Evolutionary conservation across 2,797 vertebrate species (phyloP).

Genomic region (Onychomys leucogaster): DNA sequence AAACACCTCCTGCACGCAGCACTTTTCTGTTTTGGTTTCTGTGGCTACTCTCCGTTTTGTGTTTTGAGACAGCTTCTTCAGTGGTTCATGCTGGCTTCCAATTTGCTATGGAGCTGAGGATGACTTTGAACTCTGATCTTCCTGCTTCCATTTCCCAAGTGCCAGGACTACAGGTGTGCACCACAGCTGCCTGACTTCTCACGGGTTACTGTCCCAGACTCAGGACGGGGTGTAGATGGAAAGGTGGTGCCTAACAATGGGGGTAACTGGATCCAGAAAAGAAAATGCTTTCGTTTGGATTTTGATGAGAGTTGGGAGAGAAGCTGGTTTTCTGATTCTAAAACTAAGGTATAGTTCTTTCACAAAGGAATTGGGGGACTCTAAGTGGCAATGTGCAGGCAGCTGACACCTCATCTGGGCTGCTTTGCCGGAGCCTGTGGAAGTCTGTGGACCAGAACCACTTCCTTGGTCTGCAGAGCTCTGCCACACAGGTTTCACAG

Average conservation of each 20-base stretch:
- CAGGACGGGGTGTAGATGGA: background rate
- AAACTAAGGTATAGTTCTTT: background rate
- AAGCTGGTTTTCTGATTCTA: background rate
- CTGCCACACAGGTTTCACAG: rapidly evolving
- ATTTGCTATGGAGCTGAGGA: background rate
- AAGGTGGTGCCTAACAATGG: background rate
- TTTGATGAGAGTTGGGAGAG: background rate
- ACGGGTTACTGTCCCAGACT: background rate
- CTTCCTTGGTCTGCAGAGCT: too few species aligned
- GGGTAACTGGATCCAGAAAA: background rate
- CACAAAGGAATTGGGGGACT: background rate
- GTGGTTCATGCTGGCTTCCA: background rate
- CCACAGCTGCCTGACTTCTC: background rate
- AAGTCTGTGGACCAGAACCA: rapidly evolving
- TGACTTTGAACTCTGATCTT: background rate
- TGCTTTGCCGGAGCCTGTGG: background rate
- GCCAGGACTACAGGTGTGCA: background rate
- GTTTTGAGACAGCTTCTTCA: background rate
- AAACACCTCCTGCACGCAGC: background rate
- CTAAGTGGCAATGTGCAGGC: background rate
- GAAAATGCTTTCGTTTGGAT: background rate
- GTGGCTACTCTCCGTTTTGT: background rate
- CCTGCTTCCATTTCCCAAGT: background rate
- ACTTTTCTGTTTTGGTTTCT: background rate
- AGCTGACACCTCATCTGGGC: rapidly evolving